These are phyloP conservation scores for Tetrax tetrax DNA, from an alignment of 2,113 vertebrate genomes.

Conservation along the genomic window DNA sequence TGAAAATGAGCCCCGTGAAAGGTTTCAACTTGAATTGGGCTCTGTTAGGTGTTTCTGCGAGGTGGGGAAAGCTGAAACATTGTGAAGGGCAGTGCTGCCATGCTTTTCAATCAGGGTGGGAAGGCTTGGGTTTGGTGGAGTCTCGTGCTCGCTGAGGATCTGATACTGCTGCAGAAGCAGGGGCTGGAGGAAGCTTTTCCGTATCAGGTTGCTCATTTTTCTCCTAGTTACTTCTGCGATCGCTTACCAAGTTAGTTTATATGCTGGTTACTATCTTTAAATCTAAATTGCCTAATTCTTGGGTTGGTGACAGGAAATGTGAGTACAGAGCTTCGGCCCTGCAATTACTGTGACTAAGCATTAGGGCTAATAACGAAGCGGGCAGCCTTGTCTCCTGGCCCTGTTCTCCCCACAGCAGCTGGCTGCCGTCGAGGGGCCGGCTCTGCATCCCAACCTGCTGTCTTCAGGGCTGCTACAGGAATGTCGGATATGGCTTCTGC, in stretches of 20 bases:
- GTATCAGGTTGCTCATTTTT: neutral
- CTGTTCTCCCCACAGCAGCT: neutral
- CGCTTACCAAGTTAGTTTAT: neutral
- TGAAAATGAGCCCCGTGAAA: conserved; percentile 6
- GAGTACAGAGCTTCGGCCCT: conserved; percentile 17
- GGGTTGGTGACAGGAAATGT: conserved; percentile 44
- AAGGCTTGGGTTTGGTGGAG: neutral
- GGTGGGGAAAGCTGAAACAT: neutral
- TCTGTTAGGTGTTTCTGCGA: neutral
- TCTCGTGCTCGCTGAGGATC: neutral
- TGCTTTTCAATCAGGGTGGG: neutral
- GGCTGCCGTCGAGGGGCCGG: rapidly evolving
- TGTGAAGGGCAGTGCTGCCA: neutral
- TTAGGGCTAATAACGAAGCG: neutral
- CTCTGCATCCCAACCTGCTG: rapidly evolving
- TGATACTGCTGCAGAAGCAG: neutral
- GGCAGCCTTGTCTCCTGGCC: neutral
- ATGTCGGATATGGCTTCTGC: neutral
- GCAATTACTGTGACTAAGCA: conserved; percentile 48
- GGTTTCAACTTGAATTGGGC: conserved; percentile 11
- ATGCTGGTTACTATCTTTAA: conserved; percentile 19
- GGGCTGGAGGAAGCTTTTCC: neutral
- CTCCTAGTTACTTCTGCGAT: neutral
- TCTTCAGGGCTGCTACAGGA: neutral
- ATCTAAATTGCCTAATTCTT: conserved; percentile 53